Evolutionary conservation across 2,888 invertebrate genomes (phyloP), one percentile per base, ranked within the genome.

Genomic region (Prenolepis imparis): DNA sequence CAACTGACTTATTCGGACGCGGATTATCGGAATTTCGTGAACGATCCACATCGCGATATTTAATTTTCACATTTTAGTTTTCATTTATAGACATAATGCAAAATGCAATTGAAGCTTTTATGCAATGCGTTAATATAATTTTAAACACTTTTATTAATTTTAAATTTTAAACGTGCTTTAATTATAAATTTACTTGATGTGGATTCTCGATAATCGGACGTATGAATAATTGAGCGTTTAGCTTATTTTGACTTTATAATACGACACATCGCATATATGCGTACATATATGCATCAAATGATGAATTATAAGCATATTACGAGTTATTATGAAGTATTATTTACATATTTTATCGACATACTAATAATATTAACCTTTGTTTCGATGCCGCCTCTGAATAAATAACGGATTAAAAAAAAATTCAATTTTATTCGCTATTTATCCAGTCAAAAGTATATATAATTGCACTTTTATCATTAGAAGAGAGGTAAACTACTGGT

Each of bases 201-300:
- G 59, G 44, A 70, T 77, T 41, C 28, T 67, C 67, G 41, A 67
- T 77, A 77, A 70, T 78, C 59, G 44, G 28, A 44, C 70, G 36
- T 57, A 70, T 78, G 70, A 78, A 78, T 78, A 78, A 78, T 77
- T 57, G 67, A 78, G 44, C 24, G 18, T 78, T 78, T 70, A 70
- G 70, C 78, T 78, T 78, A 68, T 70, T 78, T 70, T 78, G 78
- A 70, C 78, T 78, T 78, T 78, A 28, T 70, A 70, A 78, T 78
- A 70, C 36, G 36, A 44, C 36, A 78, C 41, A 44, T 68, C 21
- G 36, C 9, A 18, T 44, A 32, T 57, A 67, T 21, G 57, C 44
- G 18, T 39, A 57, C 21, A 44, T 70, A 67, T 32, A 18, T 67
- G 70, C 24, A 67, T 59, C 36, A 78, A 78, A 70, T 11, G 6